Conservation (phyloP, 2,113 vertebrate species). For the Eudorcas thomsonii region DNA sequence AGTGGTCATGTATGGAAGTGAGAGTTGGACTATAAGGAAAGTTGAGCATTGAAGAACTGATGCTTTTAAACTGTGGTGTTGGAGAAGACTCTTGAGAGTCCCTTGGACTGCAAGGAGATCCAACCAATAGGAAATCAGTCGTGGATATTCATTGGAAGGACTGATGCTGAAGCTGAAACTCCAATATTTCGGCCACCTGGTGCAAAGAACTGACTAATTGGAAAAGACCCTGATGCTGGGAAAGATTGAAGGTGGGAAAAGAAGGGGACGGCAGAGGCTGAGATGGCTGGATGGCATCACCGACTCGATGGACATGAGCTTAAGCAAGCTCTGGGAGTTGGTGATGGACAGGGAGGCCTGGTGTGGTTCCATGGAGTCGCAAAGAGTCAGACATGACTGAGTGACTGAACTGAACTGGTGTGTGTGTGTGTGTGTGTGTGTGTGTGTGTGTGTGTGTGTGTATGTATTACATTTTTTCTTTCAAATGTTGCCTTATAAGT, state of each 20-base stretch:
- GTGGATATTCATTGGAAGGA: neutral
- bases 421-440: no score
- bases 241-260: neutral
- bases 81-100: neutral
- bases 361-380: neutral
- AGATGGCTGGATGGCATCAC: neutral
- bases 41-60: neutral
- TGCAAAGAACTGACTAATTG: neutral
- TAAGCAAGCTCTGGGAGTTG: neutral
- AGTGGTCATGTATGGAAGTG: neutral
- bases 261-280: neutral
- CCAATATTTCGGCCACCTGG: neutral
- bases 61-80: neutral
- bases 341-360: neutral
- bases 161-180: neutral
- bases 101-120: neutral
- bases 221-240: neutral
- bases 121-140: neutral
- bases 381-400: neutral
- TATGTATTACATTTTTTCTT: neutral
- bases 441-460: neutral
- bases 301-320: fast-evolving
- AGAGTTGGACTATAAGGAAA: neutral
- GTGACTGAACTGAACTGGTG: neutral
- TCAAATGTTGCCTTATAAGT: neutral